phyloP scores from a whole-genome alignment of 2,888 invertebrate genomes.

The Caenorhabditis sp. region DNA sequence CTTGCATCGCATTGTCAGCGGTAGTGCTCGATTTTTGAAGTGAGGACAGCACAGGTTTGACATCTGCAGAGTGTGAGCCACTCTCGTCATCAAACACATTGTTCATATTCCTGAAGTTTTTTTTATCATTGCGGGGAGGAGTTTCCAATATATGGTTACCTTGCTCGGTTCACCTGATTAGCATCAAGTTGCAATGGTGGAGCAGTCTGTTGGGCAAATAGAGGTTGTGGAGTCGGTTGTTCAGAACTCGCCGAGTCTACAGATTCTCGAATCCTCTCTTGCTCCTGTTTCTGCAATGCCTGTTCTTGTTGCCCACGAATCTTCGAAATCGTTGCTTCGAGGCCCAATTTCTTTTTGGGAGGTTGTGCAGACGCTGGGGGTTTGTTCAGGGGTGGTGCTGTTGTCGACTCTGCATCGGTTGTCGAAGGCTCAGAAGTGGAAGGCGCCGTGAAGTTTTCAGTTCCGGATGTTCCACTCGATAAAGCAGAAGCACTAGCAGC shows the following conservation, averaged over 20 bases:
- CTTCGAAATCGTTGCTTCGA: slow-evolving; percentile 52
- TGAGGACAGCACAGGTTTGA: slow-evolving; percentile 11
- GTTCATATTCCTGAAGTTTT: slow-evolving; percentile 27
- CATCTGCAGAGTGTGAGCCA: not conserved
- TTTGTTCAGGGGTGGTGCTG: slow-evolving; percentile 16
- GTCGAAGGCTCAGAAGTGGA: not conserved
- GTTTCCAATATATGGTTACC: not conserved
- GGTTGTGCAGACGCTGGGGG: slow-evolving; percentile 25
- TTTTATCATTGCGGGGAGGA: too few relatives aligned
- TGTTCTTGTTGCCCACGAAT: slow-evolving; percentile 50
- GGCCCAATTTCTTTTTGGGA: slow-evolving; percentile 44
- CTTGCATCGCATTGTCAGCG: not conserved
- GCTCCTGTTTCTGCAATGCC: slow-evolving; percentile 51
- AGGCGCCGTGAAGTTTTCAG: not conserved
- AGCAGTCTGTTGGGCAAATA: not conserved
- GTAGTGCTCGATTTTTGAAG: slow-evolving; percentile 12
- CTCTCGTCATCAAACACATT: slow-evolving; percentile 53
- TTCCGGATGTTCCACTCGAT: not conserved
- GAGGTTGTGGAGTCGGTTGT: slow-evolving; percentile 24
- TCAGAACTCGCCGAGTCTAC: slow-evolving; percentile 1
- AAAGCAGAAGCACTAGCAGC: not conserved
- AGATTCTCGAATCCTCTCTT: slow-evolving; percentile 14
- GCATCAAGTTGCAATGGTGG: slow-evolving; percentile 22
- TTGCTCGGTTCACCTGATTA: slow-evolving; percentile 42
- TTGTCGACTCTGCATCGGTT: not conserved